Base-by-base conservation (phyloP, 2,797 vertebrate genomes). In the Rousettus madagascariensis region DNA sequence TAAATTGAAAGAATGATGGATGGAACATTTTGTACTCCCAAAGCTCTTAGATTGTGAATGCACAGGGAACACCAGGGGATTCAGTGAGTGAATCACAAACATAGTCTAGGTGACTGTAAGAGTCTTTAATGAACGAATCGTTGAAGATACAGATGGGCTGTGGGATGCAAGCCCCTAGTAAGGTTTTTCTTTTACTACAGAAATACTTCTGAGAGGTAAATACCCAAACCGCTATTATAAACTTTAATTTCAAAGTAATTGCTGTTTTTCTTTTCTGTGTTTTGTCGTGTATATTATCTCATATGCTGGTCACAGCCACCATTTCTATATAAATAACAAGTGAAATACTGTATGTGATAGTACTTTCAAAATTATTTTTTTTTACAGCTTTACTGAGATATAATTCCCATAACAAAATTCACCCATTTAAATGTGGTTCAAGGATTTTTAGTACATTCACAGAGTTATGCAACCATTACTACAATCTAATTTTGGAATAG, bases 51-150 rank as follows among this genome's bases (percentile, higher is more conserved):
- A 36, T 43, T 8, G 51, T 51, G 74, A 93, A 16, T 91, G 20
- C 24, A 46, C 71, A 93, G 51, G 51, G 88, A 57, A 63, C 24
- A 86, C 55, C 8, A 4, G 19, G 72, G 87, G 82, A 59, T 41
- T 80, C 89, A 57, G 26, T 28, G 1, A 93, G 41, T 74, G 16
- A 55, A 9, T 59, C 20, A 61, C 9, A 17, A 26, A 59, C 22
- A 71, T 68, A 46, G 0, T 95, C 95, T 95, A 77, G 15, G 91
- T 66, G 22, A 55, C 49, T 68, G 16, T 74, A 85, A 95, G 77
- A 26, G 8, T 63, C 71, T 96, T 90, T 90, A 94, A 95, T 95
- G 84, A 97, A 95, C 83, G 95, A 97, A 74, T 96, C 79, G 96
- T 43, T 96, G 83, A 96, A 72, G 83, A 94, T 53, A 66, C 36